A percentile compares a stretch with the other conserved stretches of the same genome.
Conservation (phyloP, 2,113 vertebrate genomes). For the western clawed frog (Xenopus tropicalis) region DNA sequence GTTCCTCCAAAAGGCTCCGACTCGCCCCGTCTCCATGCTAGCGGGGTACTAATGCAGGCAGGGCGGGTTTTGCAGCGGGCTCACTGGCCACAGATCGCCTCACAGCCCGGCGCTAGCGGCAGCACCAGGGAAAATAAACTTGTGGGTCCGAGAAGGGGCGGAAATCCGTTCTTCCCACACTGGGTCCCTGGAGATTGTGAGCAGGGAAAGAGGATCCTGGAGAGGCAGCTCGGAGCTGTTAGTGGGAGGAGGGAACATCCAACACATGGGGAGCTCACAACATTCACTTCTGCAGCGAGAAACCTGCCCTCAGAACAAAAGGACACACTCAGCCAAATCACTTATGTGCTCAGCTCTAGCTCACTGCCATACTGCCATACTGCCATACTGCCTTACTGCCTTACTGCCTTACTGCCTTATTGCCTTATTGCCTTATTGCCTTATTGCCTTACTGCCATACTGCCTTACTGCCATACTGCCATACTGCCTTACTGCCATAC, state of each 20-base stretch:
- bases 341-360: neutral
- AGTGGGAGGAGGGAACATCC: constrained; percentile 52
- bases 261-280: constrained; percentile 7
- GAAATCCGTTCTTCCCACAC: constrained; percentile 75
- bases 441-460: no score
- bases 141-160: constrained; percentile 54
- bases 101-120: neutral
- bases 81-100: neutral
- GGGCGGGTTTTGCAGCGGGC: neutral
- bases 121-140: constrained; percentile 24
- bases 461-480: no score
- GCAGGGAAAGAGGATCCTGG: constrained; percentile 60
- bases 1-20: neutral
- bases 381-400: no score
- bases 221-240: constrained; percentile 51
- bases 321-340: constrained; percentile 21
- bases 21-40: no score
- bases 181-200: constrained; percentile 58
- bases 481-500: no score
- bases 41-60: neutral
- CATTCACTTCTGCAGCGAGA: constrained; percentile 18
- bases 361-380: neutral
- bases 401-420: no score
- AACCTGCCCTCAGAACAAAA: constrained; percentile 21
- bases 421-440: no score